Conservation (phyloP, 2,888 invertebrate genomes). For the Pachliopta kotzebuea region DNA sequence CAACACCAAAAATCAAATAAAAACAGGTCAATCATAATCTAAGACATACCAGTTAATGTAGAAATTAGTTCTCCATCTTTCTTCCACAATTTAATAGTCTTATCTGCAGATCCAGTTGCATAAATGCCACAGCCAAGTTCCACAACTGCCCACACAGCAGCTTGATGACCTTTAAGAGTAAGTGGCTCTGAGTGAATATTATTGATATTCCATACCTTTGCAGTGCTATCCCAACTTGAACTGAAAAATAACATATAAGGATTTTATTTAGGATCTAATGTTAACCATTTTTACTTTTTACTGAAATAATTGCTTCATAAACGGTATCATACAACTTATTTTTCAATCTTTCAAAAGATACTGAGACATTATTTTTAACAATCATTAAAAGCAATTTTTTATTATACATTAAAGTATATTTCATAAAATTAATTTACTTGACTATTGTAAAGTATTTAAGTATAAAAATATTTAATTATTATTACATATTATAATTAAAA, state of each 20-base stretch:
- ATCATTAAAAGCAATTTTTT: too few species aligned
- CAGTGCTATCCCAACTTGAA: slow-evolving; percentile 96
- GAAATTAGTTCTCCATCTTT: slow-evolving; percentile 83
- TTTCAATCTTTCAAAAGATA: too few species aligned
- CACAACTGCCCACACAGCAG: slow-evolving; percentile 92
- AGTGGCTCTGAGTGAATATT: slow-evolving; percentile 73
- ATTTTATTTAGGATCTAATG: not conserved
- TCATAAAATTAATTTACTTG: too few species aligned
- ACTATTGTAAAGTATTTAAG: too few species aligned
- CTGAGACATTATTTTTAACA: too few species aligned
- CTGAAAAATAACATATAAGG: slow-evolving; percentile 69
- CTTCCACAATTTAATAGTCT: slow-evolving; percentile 92
- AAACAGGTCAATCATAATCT: not conserved
- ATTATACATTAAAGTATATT: too few species aligned
- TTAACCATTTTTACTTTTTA: not conserved
- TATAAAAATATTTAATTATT: too few species aligned
- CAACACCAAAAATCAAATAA: too few species aligned
- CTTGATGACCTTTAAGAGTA: slow-evolving; percentile 85
- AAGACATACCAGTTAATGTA: slow-evolving; percentile 81
- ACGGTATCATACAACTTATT: too few species aligned
- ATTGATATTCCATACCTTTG: slow-evolving; percentile 88
- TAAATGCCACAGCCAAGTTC: slow-evolving; percentile 80
- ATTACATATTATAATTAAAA: not conserved
- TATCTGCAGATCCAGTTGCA: slow-evolving; percentile 96
- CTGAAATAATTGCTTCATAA: too few species aligned